Percentiles rank a stretch among this genome's conserved stretches.
Conservation (phyloP, 1,140 invertebrate species). For the Drosophila ercepeae region DNA sequence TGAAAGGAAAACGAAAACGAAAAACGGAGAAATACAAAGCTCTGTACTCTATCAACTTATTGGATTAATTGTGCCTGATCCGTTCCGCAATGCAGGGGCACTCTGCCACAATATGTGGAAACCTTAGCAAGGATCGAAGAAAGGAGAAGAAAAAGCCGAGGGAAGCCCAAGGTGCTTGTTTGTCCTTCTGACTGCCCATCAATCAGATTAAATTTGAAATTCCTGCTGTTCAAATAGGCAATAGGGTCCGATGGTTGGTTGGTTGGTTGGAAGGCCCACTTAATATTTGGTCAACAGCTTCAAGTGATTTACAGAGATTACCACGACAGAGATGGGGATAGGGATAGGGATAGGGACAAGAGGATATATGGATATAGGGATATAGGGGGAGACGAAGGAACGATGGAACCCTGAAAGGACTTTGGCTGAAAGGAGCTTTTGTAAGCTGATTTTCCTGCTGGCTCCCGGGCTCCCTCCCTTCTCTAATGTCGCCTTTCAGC, state of each 20-base stretch:
- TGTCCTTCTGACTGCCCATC: constrained; percentile 25
- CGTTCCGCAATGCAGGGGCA: background rate
- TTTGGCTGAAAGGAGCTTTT: constrained; percentile 43
- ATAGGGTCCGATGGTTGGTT: background rate
- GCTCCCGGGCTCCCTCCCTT: too few species aligned
- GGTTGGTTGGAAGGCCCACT: constrained; percentile 20
- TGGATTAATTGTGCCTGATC: constrained; percentile 1
- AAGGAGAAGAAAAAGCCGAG: background rate
- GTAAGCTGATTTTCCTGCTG: constrained; percentile 57
- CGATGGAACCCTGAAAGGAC: background rate
- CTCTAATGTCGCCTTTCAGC: too few species aligned
- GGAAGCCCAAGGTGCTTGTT: background rate
- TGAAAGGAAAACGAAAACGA: background rate
- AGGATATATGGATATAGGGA: background rate
- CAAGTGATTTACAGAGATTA: constrained; percentile 52
- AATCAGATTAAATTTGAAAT: constrained; percentile 54
- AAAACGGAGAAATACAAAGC: background rate
- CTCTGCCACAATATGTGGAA: background rate
- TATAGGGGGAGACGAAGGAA: too few species aligned
- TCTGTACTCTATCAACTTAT: background rate
- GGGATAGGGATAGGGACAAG: background rate
- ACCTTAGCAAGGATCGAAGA: background rate
- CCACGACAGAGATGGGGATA: background rate
- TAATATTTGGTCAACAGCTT: constrained; percentile 52
- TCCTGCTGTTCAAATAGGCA: constrained; percentile 24